Base-by-base conservation (phyloP, 2,113 vertebrate species). In the Tringa solitaria region DNA sequence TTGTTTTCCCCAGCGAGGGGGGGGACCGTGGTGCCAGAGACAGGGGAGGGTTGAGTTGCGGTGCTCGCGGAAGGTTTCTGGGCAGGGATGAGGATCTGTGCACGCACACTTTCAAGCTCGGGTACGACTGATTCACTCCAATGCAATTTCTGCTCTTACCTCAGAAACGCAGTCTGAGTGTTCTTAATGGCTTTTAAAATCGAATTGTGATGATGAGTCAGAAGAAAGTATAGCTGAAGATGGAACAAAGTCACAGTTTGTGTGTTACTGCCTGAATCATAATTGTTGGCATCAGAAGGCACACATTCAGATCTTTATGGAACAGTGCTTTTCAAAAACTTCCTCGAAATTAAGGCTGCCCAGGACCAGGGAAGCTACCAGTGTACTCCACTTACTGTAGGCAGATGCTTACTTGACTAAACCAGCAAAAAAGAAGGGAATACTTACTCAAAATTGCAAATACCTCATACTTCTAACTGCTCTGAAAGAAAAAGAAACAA, bases 151-250 rank as follows among this genome's bases (percentile, higher is more conserved):
- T 95, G 90, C 60, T 84, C 78, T 93, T 93, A 16, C 69, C 76
- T 88, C 85, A 91, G 93, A 70, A 90, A 95, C 94, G 82, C 77
- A 94, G 69, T 90, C 41, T 92, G 90, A 90, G 65, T 84, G 69
- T 89, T 89, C 93, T 84, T 97, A 92, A 95, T 95, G 92, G 93
- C 90, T 97, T 96, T 97, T 84, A 94, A 93, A 95, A 96, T 89
- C 84, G 92, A 96, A 86, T 92, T 96, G 90, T 90, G 94, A 74
- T 91, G 96, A 95, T 96, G 90, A 97, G 80, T 96, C 96, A 97
- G 93, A 95, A 89, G 88, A 96, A 92, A 96, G 93, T 82, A 92
- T 76, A 96, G 91, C 86, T 89, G 86, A 89, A 84, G 92, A 95
- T 84, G 77, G 93, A 96, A 96, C 86, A 86, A 70, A 94, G 73